Conservation (phyloP, 1,140 invertebrate species). For the Leptonema lineaticorne region DNA sequence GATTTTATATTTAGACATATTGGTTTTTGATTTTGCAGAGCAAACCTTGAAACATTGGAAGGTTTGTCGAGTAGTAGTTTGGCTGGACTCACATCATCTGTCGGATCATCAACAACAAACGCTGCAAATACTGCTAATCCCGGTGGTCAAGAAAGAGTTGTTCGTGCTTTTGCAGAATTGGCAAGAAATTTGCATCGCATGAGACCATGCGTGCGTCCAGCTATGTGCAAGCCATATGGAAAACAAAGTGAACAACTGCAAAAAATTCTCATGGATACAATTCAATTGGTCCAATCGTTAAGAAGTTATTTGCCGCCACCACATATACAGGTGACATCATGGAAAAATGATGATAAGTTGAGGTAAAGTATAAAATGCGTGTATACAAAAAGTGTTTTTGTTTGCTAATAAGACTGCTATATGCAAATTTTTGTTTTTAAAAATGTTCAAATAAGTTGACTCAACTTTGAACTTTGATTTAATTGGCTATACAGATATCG, state of each 20-base stretch:
- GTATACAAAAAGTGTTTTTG: no score
- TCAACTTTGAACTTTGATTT: no score
- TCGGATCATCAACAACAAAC: constrained; percentile 24
- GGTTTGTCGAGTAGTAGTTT: constrained; percentile 55
- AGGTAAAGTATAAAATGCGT: no score
- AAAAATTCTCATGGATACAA: constrained; percentile 82
- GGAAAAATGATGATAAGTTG: constrained; percentile 84
- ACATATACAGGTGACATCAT: constrained; percentile 81
- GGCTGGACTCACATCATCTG: constrained; percentile 37
- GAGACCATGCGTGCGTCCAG: constrained; percentile 79
- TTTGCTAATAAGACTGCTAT: constrained; percentile 37
- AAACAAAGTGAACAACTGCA: constrained; percentile 84
- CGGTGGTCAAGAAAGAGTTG: constrained; percentile 77
- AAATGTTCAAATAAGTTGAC: no score
- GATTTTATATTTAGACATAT: no score
- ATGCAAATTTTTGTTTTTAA: constrained; percentile 27
- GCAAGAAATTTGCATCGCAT: constrained; percentile 84
- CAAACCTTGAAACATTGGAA: constrained; percentile 71
- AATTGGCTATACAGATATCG: no score
- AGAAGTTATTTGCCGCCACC: constrained; percentile 80
- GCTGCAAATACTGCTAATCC: constrained; percentile 40
- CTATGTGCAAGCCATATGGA: constrained; percentile 86
- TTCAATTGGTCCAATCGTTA: constrained; percentile 79
- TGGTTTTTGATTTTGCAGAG: constrained; percentile 56
- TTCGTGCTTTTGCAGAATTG: constrained; percentile 76